Base-by-base conservation (phyloP, 2,797 vertebrate species). In the Acrossocheilus fasciatus region DNA sequence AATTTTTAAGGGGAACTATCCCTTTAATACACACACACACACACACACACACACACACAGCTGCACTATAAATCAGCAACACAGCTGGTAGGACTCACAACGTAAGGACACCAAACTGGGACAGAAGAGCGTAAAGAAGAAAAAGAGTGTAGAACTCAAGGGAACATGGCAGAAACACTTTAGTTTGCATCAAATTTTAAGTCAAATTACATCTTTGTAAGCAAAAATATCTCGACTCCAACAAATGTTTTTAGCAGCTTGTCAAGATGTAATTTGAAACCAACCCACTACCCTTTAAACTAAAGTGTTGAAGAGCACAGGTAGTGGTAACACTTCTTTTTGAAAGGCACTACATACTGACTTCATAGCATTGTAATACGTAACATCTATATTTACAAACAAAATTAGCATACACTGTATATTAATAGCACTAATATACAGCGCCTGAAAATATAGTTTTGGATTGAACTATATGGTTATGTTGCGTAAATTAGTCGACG, bases 301-400 rank as follows among this genome's bases (percentile, higher is more conserved):
- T 84, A 89, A 86, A 88, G 87, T 82, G 72, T 72, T 82, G 75
- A 84, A 74, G 74, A 77, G 81, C 81, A 82, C 73, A 84, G 36
- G 59, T 59, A 57, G 66, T 84, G 47, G 59, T 80, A 84, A 90
- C 87, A 86, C 83, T 87, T 90, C 4, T 81, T 83, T 75, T 34
- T 86, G 81, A 89, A 87, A 86, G 89, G 86, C 87, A 88, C 87
- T 85, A 89, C 66, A 73, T 79, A 84, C 57, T 79, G 83, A 68
- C 41, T 70, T 66, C 2, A 36, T 57, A 77, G 43, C 34, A 34
- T 18, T 34, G 69, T 76, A 81, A 85, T 11, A 59, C 41, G 76
- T 23, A 59, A 41, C 54, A 82, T 59, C 15, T 9, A 70, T 17
- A 69, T 73, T 78, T 50, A 79, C 23, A 70, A 43, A 23, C 59